Percentiles rank a stretch among this genome's conserved stretches.
phyloP scores from a whole-genome alignment of 2,113 vertebrate genomes.

The Lamprotornis superbus region DNA sequence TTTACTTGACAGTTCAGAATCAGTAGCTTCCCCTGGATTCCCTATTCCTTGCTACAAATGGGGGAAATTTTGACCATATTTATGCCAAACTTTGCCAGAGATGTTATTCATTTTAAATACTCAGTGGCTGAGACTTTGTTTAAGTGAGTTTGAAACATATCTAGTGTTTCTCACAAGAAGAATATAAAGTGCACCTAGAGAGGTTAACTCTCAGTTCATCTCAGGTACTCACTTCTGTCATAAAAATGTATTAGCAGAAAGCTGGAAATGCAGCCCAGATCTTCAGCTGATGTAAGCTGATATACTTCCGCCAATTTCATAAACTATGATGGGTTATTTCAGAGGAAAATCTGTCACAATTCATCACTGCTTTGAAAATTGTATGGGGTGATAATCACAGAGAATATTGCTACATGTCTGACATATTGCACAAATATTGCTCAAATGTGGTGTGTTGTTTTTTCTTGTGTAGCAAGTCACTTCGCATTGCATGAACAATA shows the following conservation, averaged over 20 bases:
- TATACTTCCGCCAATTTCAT: constrained; percentile 36
- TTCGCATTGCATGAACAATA: constrained; percentile 36
- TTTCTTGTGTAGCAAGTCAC: neutral
- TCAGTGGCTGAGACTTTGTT: neutral
- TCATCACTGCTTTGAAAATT: constrained; percentile 62
- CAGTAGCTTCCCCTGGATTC: neutral
- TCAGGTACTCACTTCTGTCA: neutral
- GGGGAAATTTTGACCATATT: neutral
- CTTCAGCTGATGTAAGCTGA: constrained; percentile 28
- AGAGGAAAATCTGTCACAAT: constrained; percentile 55
- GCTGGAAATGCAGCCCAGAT: constrained; percentile 29
- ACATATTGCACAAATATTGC: constrained; percentile 66
- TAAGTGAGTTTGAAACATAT: neutral
- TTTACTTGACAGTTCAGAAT: neutral
- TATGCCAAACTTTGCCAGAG: neutral
- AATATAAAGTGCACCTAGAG: neutral
- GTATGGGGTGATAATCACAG: constrained; percentile 59
- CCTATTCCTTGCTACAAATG: neutral
- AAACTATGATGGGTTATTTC: constrained; percentile 46
- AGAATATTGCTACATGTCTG: constrained; percentile 59
- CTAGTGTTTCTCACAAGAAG: neutral
- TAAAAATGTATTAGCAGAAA: constrained; percentile 17
- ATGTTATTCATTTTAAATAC: neutral
- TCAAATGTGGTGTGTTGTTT: constrained; percentile 17
- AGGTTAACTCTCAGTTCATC: neutral